phyloP scores from a whole-genome alignment of 2,797 vertebrate genomes.

The Pantherophis alleghaniensis region DNA sequence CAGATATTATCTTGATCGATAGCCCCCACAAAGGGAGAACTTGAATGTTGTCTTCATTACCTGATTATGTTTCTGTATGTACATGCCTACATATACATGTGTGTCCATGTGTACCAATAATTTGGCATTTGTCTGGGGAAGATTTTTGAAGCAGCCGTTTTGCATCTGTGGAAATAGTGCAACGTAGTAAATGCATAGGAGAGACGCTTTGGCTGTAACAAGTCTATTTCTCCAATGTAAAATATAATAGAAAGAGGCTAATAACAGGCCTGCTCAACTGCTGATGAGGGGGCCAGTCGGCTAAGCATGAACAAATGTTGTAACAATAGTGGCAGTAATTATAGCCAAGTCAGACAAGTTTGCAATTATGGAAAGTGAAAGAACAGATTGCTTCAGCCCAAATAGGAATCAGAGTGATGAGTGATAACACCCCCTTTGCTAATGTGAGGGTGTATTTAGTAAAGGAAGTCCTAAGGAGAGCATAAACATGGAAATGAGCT shows the following conservation, averaged over 20 bases:
- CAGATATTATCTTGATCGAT: background rate
- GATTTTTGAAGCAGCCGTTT: background rate
- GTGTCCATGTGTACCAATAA: background rate
- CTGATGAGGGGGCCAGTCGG: rapidly evolving
- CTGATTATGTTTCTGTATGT: background rate
- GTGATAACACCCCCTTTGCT: background rate
- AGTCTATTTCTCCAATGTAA: background rate
- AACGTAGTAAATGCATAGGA: background rate
- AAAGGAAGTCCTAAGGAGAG: conserved; percentile 14
- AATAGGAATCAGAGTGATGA: background rate
- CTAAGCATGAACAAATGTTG: background rate
- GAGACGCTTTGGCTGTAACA: background rate
- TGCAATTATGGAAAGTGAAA: background rate
- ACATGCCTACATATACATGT: background rate
- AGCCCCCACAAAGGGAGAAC: background rate
- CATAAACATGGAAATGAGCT: conserved; percentile 13
- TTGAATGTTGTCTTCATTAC: background rate
- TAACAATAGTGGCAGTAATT: rapidly evolving
- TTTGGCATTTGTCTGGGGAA: background rate
- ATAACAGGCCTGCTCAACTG: background rate
- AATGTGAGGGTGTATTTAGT: background rate
- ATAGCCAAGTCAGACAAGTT: background rate
- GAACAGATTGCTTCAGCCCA: background rate
- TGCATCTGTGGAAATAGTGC: rapidly evolving
- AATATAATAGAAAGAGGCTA: rapidly evolving